phyloP scores from a whole-genome alignment of 2,888 invertebrate species.

The Saturnia pavonia region DNA sequence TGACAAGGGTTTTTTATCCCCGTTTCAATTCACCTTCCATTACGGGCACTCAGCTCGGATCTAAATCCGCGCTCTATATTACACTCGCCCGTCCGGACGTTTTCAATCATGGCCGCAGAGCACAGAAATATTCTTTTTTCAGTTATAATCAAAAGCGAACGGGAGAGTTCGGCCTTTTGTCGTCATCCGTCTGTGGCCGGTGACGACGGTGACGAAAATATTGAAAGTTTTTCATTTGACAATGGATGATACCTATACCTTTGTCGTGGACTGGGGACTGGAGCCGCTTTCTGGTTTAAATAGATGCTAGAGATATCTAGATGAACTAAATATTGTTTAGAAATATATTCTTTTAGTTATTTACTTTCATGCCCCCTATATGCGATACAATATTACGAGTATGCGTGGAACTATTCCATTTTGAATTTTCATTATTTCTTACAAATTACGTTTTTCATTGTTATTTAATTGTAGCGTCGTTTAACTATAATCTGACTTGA shows the following conservation, averaged over 20 bases:
- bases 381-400: no score
- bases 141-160: constrained; percentile 8
- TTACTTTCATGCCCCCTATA: no score
- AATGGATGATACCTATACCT: neutral
- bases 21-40: neutral
- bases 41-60: neutral
- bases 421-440: no score
- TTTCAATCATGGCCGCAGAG: constrained; percentile 3
- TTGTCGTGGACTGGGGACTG: neutral
- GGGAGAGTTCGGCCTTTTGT: neutral
- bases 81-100: neutral
- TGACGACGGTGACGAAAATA: constrained; percentile 9
- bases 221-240: constrained; percentile 3
- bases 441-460: no score
- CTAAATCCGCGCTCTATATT: neutral
- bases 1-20: neutral
- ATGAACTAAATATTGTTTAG: neutral
- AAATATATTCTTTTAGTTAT: neutral
- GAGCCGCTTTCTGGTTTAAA: constrained; percentile 28
- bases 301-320: neutral
- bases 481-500: no score
- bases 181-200: neutral
- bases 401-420: no score
- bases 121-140: neutral
- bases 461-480: no score